These are phyloP conservation scores for Nomada ruficornis DNA, from an alignment of 2,888 invertebrate genomes.

Conservation along the genomic window DNA sequence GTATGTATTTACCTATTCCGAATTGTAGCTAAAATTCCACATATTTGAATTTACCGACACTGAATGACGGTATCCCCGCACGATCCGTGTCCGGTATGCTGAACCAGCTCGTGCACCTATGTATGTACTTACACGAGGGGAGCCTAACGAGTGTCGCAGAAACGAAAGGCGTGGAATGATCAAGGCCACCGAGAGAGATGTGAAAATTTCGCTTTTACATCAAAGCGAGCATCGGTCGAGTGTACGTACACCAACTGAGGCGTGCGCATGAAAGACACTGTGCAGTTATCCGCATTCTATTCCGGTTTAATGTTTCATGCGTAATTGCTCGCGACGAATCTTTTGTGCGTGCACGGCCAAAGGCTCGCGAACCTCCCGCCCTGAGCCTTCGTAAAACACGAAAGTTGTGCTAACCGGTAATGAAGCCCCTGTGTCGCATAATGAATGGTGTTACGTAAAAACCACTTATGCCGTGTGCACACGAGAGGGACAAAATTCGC, in stretches of 20 bases:
- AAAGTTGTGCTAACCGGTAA: conserved; percentile 43
- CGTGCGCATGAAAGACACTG: conserved; percentile 36
- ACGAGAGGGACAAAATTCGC: not conserved
- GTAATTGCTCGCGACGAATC: conserved; percentile 59
- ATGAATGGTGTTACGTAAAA: conserved; percentile 49
- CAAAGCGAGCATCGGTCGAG: conserved; percentile 49
- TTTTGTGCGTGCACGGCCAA: conserved; percentile 50
- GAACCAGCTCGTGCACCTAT: not conserved
- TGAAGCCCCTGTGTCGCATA: conserved; percentile 44
- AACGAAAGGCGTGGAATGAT: conserved; percentile 42
- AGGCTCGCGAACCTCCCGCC: conserved; percentile 17
- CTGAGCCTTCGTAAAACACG: not conserved
- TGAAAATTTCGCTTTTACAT: conserved; percentile 50
- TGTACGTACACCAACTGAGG: conserved; percentile 37
- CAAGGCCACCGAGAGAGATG: conserved; percentile 50
- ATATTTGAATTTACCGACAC: not conserved
- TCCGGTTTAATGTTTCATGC: conserved; percentile 56
- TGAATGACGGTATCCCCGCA: not conserved
- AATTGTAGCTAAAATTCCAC: not conserved
- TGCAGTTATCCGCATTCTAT: conserved; percentile 43
- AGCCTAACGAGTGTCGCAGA: conserved; percentile 38
- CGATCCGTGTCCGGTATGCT: conserved; percentile 3
- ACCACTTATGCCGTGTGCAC: conserved; percentile 15
- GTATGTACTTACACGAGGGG: not conserved
- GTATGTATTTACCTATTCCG: not conserved